Percentiles rank a stretch among this genome's conserved stretches.
These are phyloP conservation scores for Drosophila yooni DNA, from an alignment of 2,888 invertebrate genomes.

Conservation along the genomic window DNA sequence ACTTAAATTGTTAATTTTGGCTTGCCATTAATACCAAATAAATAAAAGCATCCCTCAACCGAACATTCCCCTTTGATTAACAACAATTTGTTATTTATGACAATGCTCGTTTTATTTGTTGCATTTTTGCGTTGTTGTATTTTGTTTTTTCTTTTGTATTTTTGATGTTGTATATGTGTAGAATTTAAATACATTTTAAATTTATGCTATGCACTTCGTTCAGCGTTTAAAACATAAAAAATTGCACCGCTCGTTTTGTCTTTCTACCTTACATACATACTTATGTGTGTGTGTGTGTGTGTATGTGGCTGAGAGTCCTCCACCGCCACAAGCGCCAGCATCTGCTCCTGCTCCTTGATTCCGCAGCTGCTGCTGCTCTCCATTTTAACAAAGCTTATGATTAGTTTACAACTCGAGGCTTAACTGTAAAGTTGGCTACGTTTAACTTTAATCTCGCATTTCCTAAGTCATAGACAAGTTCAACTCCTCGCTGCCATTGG, in stretches of 20 bases:
- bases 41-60: too few relatives aligned
- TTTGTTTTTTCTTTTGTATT: constrained; percentile 47
- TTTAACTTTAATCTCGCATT: constrained; percentile 79
- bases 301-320: background rate
- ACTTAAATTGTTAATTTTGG: background rate
- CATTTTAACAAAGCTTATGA: constrained; percentile 69
- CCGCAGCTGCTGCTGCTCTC: constrained; percentile 12
- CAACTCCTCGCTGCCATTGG: constrained; percentile 81
- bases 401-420: constrained; percentile 75
- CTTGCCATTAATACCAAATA: background rate
- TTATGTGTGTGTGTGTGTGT: constrained; percentile 4
- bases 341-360: background rate
- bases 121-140: constrained; percentile 42
- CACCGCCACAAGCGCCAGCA: background rate
- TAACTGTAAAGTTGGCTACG: constrained; percentile 76
- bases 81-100: constrained; percentile 44
- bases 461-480: constrained; percentile 83
- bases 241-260: constrained; percentile 84
- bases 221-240: constrained; percentile 78
- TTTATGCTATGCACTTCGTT: constrained; percentile 79
- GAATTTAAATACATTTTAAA: constrained; percentile 78
- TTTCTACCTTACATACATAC: constrained; percentile 45
- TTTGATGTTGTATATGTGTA: constrained; percentile 61
- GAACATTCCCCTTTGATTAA: background rate
- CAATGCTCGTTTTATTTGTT: constrained; percentile 54